phyloP scores from a whole-genome alignment of 2,888 invertebrate genomes.

The Drosophila yooni region DNA sequence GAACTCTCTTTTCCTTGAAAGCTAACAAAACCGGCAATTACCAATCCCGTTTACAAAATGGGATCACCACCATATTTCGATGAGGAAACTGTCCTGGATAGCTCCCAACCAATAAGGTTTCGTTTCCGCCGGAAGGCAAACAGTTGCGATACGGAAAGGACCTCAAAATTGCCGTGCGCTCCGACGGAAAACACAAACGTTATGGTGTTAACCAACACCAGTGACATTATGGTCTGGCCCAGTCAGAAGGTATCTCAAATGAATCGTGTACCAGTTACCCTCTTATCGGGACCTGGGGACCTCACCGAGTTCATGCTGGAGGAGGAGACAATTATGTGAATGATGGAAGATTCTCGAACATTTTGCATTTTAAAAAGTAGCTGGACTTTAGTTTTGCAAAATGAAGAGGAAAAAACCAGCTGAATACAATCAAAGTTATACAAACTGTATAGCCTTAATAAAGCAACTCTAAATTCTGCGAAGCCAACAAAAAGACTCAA shows the following conservation, averaged over 20 bases:
- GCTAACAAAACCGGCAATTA: constrained; percentile 58
- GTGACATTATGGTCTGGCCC: constrained; percentile 72
- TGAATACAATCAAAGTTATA: not conserved
- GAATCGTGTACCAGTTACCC: constrained; percentile 69
- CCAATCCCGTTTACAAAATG: constrained; percentile 47
- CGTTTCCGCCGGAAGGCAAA: constrained; percentile 64
- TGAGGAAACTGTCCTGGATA: constrained; percentile 69
- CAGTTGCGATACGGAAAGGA: constrained; percentile 47
- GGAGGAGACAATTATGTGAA: constrained; percentile 70
- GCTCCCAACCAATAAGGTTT: constrained; percentile 59
- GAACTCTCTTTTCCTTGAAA: constrained; percentile 1
- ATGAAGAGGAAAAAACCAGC: not conserved
- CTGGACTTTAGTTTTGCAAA: not conserved
- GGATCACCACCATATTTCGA: constrained; percentile 56
- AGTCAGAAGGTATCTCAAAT: constrained; percentile 70
- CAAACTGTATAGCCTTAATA: not conserved
- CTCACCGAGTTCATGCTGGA: constrained; percentile 73
- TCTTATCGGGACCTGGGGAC: constrained; percentile 61
- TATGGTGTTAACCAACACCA: constrained; percentile 63
- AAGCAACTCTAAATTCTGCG: not conserved
- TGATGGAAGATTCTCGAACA: not conserved
- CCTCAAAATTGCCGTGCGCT: constrained; percentile 48
- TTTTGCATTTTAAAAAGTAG: constrained; percentile 18
- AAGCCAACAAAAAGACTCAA: not conserved
- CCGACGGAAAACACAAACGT: constrained; percentile 67